These are phyloP conservation scores for Sparus aurata DNA, from an alignment of 2,797 vertebrate genomes.

Conservation along the genomic window DNA sequence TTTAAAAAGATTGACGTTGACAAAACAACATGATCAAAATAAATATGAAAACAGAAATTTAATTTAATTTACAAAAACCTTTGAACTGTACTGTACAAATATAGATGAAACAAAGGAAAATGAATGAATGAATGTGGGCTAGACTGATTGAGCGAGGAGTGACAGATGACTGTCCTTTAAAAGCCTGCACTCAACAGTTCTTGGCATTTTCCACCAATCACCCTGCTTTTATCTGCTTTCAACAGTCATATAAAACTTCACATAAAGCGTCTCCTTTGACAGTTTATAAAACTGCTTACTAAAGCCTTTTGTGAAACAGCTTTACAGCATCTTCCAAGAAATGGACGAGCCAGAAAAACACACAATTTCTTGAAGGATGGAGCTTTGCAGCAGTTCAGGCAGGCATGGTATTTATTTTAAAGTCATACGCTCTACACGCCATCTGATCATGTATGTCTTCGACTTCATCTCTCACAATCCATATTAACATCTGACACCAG, in stretches of 20 bases:
- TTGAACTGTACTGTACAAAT: not conserved
- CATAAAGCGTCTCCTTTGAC: constrained; percentile 16
- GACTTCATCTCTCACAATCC: not conserved
- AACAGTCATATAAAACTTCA: constrained; percentile 29
- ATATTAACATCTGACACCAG: too few species aligned
- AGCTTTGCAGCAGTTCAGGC: not conserved
- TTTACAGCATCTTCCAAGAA: constrained; percentile 20
- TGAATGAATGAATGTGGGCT: not conserved
- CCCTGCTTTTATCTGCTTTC: constrained; percentile 25
- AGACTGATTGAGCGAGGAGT: not conserved
- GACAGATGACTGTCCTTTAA: constrained; percentile 16
- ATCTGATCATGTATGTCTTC: not conserved
- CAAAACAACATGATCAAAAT: too few species aligned
- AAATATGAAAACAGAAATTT: not conserved
- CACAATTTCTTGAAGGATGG: not conserved
- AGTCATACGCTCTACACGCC: not conserved
- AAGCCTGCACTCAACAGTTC: constrained; percentile 25
- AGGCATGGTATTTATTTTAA: not conserved
- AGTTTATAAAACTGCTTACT: constrained; percentile 7
- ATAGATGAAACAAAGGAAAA: constrained; percentile 15
- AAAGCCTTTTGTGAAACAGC: constrained; percentile 12
- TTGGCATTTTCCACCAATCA: constrained; percentile 24
- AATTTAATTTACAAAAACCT: not conserved
- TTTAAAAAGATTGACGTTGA: not conserved
- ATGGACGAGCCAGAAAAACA: constrained; percentile 10